Base-by-base conservation (phyloP, 2,888 invertebrate genomes). In the Minunthozetes semirufus region DNA sequence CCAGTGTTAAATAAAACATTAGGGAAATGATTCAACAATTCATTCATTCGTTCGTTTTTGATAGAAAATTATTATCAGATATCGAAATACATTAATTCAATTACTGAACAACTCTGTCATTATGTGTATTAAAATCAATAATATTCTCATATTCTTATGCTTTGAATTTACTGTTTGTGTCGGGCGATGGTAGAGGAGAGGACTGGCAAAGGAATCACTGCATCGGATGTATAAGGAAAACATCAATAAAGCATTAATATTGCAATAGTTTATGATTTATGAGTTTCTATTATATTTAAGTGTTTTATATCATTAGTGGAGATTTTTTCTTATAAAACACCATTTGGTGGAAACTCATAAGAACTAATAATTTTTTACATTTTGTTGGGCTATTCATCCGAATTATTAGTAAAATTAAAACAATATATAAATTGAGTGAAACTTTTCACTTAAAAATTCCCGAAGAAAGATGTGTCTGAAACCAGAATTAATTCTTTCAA, bases 231-330 rank as follows among this genome's bases (percentile, higher is more conserved):
- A 48, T 70, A 22, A 70, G 70, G 19, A 70, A 63, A 46, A 70
- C 70, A 70, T 70, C 70, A 48, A 46, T 70, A 70, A 70, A 48
- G 46, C 70, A 70, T 70, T 70, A 70, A 70, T 70, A 70, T 48
- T 70, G 70, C 70, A 70, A 27, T n/a, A n/a, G n/a, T 9, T 48
- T 70, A 70, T 70, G 70, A 70, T 70, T 70, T 70, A 70, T 48
- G 46, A 48, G 42, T 70, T 70, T 70, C 42, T 70, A 70, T 48
- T 70, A 70, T 70, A 70, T 48, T 70, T 46, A 70, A 70, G 70
- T 70, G 70, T 70, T 70, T 70, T 48, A 70, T 70, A 70, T 70
- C 46, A 70, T 70, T 70, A 70, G 25, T 38, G 9, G 13, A 13
- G 29, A n/a, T 68, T 68, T 70, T 48, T 46, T 70, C 46, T 46